phyloP scores from a whole-genome alignment of 53 echinoderm and acorn worm species.

The Patiria pectinifera region DNA sequence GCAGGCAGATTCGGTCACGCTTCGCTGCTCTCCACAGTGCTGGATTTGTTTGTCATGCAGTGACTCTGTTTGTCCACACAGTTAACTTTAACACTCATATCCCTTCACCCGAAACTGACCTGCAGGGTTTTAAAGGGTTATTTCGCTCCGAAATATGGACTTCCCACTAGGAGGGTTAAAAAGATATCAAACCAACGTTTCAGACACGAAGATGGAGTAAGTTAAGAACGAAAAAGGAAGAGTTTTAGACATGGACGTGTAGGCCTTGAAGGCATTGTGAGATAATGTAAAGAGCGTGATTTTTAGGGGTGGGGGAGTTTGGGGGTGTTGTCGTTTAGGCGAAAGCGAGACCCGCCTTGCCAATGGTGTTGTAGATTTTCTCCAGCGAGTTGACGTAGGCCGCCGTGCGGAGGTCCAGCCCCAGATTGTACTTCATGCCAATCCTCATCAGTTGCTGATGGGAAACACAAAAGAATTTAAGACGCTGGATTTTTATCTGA shows the following conservation, averaged over 20 bases:
- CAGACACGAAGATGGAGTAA: not conserved
- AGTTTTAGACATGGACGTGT: not conserved
- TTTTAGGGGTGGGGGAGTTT: not conserved
- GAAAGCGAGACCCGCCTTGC: slow-evolving; percentile 93
- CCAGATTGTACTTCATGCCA: slow-evolving; percentile 93
- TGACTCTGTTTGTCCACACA: too few relatives aligned
- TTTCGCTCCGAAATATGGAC: not conserved
- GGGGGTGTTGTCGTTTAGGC: slow-evolving; percentile 37
- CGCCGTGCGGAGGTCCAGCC: slow-evolving; percentile 91
- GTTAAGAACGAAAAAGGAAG: not conserved
- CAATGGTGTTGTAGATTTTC: slow-evolving; percentile 92
- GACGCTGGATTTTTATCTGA: not conserved
- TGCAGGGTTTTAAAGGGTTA: too few relatives aligned
- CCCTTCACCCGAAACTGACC: too few relatives aligned
- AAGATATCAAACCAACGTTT: not conserved
- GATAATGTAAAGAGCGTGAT: not conserved
- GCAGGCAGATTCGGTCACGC: too few relatives aligned
- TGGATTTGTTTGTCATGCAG: too few relatives aligned
- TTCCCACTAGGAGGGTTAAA: not conserved
- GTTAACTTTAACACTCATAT: too few relatives aligned
- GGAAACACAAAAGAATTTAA: not conserved
- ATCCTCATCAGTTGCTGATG: slow-evolving; percentile 95
- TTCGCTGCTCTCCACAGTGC: too few relatives aligned
- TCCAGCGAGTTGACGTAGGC: slow-evolving; percentile 91
- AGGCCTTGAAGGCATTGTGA: too few relatives aligned